Conservation (phyloP, 2,888 invertebrate species). For the Drosophila leonis region DNA sequence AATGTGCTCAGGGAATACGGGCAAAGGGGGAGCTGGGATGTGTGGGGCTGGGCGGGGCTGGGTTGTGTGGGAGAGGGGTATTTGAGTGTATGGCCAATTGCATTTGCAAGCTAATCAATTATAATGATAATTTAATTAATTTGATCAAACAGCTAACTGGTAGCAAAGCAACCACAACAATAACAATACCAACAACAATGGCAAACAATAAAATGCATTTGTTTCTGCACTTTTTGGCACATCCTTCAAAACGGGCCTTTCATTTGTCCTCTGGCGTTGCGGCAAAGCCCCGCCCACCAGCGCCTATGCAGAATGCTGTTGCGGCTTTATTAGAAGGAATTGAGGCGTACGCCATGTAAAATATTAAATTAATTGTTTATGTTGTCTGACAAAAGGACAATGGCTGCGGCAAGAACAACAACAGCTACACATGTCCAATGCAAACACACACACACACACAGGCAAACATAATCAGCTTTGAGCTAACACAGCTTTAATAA, state of each 20-base stretch:
- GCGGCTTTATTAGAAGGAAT: constrained; percentile 31
- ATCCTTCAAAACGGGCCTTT: not conserved
- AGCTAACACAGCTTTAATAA: constrained; percentile 1
- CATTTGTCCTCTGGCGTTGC: not conserved
- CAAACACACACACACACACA: not conserved
- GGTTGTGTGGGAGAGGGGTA: not conserved
- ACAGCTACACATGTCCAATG: not conserved
- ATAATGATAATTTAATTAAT: constrained; percentile 71
- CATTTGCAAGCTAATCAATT: constrained; percentile 71
- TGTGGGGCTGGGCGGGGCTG: not conserved
- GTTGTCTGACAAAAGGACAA: constrained; percentile 30
- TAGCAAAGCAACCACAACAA: constrained; percentile 37
- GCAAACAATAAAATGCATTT: constrained; percentile 4
- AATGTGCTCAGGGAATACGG: constrained; percentile 3
- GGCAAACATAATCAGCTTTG: not conserved
- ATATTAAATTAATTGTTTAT: constrained; percentile 47
- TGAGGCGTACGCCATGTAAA: constrained; percentile 18
- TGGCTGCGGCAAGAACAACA: constrained; percentile 23
- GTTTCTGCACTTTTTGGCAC: constrained; percentile 10
- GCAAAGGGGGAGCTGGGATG: no score
- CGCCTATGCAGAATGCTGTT: constrained; percentile 7
- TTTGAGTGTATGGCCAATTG: constrained; percentile 11
- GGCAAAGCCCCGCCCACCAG: not conserved
- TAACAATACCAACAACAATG: constrained; percentile 2
- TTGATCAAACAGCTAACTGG: constrained; percentile 61